Evolutionary conservation across 2,113 vertebrate species (phyloP).

Genomic region (Scolopax mira): DNA sequence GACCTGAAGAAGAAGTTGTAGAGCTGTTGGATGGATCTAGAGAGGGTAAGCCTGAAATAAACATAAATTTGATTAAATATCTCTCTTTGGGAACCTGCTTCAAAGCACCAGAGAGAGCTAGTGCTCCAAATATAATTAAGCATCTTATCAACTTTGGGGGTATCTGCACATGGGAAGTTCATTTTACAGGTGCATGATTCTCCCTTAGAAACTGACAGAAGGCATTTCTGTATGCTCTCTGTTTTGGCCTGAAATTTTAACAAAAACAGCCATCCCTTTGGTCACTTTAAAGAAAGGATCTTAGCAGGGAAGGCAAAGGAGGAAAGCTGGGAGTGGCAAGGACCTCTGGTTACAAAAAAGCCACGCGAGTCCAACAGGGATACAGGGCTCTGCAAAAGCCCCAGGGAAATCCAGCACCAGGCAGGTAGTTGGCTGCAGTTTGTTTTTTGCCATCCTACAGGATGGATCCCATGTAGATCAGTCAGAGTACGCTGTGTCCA

Average conservation of each 20-base stretch:
- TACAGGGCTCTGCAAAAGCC: background rate
- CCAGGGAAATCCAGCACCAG: background rate
- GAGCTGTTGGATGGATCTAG: constrained; percentile 82
- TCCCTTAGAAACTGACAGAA: background rate
- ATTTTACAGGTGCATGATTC: constrained; percentile 31
- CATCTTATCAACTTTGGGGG: constrained; percentile 31
- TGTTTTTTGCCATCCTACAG: background rate
- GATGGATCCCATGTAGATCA: background rate
- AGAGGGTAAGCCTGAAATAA: constrained; percentile 83
- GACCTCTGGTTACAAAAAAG: background rate
- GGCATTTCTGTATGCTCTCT: background rate
- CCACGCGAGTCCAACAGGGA: background rate
- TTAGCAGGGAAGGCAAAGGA: constrained; percentile 11
- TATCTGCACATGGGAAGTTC: constrained; percentile 18
- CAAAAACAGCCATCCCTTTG: background rate
- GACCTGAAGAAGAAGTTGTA: constrained; percentile 80
- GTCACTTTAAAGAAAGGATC: background rate
- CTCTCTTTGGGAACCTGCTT: constrained; percentile 58
- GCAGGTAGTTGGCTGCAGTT: background rate
- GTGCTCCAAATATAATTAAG: constrained; percentile 46
- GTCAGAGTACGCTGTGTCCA: background rate
- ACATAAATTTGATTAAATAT: constrained; percentile 68
- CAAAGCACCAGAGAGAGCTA: constrained; percentile 46
- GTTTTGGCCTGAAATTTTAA: background rate
- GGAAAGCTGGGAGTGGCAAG: background rate